Evolutionary conservation across 2,113 vertebrate genomes (phyloP), one percentile per base, ranked within the genome.

Genomic region (Zeus faber): DNA sequence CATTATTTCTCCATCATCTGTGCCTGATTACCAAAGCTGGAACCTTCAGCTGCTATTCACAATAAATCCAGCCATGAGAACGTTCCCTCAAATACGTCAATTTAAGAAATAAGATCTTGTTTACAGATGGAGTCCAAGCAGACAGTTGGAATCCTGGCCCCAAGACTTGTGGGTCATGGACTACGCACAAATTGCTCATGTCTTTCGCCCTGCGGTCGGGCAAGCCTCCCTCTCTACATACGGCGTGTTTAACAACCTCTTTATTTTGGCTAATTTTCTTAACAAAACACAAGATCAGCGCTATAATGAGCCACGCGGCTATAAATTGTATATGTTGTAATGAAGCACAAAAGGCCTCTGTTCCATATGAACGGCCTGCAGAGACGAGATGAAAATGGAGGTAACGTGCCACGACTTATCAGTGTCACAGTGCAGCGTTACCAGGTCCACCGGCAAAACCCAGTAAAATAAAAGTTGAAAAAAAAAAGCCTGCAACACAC

Each of bases 81-180:
- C 5, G 45, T 65, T 63, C 52, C 78, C 71, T 81, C 63, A 64
- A 76, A 46, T 57, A 53, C 55, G 54, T 82, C 77, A 72, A 72
- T 71, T 71, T 62, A 20, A 48, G 72, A 76, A 84, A 79, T 75
- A 26, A 65, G 84, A 81, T 81, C 65, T 60, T 83, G 72, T 81
- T 83, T 80, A 82, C 60, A 35, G 39, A 70, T 39, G 5, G 33
- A 18, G 45, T 56, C 57, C 67, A 61, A 60, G 58, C 68, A 77
- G 76, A 79, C 79, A 21, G 61, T 50, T 23, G n/a, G 76, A 65
- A 72, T 71, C 61, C 46, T 23, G 57, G 44, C 52, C 70, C 58
- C 20, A 45, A 49, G 43, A 57, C 41, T 41, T 70, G 54, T 61
- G 72, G 78, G 66, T 72, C 64, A 47, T 29, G 57, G 71, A 63